Conservation (phyloP, 2,888 invertebrate species). For the Leptopterna dolabrata region DNA sequence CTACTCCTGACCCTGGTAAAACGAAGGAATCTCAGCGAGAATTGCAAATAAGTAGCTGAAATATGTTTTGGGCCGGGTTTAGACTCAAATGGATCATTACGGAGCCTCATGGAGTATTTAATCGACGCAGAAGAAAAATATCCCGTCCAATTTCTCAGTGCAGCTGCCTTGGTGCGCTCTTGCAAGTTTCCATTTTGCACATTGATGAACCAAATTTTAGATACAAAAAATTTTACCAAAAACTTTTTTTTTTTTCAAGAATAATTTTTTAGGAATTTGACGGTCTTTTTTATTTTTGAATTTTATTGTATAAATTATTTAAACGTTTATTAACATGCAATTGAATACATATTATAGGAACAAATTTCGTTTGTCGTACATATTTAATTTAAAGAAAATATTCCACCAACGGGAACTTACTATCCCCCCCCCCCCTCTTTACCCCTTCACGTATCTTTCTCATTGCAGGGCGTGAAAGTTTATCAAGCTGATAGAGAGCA, state of each 20-base stretch:
- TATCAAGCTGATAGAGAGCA: background rate
- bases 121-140: no score
- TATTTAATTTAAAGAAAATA: no score
- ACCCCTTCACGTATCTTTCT: background rate
- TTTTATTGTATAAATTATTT: background rate
- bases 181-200: background rate
- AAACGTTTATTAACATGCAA: background rate
- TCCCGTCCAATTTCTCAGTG: no score
- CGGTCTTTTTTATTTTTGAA: background rate
- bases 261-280: background rate
- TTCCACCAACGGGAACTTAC: no score
- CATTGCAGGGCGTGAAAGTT: background rate
- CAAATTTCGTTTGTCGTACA: background rate
- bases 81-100: no score
- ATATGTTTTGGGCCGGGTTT: no score
- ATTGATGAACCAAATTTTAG: background rate
- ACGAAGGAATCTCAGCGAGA: no score
- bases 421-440: background rate
- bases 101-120: no score
- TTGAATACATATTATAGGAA: background rate
- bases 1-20: no score
- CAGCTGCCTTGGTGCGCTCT: no score
- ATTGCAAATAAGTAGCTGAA: no score
- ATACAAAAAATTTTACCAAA: background rate
- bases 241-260: background rate